A percentile compares a stretch with the other conserved stretches of the same genome.
Evolutionary conservation across 2,113 vertebrate species (phyloP).

Genomic region (Mionectes macconnelli): DNA sequence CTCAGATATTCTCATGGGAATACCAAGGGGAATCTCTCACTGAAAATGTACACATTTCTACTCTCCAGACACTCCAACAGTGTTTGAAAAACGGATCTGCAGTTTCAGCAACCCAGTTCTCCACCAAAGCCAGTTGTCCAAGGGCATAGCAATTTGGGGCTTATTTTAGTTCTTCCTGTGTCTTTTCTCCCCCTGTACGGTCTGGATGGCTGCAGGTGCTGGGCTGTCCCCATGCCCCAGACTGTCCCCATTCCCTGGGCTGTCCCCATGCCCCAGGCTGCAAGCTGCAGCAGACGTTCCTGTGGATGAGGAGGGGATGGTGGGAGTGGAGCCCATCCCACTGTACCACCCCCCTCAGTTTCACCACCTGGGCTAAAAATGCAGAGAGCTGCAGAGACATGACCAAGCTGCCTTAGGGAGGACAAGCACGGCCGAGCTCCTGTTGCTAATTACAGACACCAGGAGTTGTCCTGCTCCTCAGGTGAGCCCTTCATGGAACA

Average conservation of each 20-base stretch:
- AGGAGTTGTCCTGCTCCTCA: not conserved
- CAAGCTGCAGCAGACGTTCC: not conserved
- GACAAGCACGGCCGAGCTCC: not conserved
- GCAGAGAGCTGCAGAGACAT: slow-evolving; percentile 19
- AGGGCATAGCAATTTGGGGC: not conserved
- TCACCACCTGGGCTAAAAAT: slow-evolving; percentile 29
- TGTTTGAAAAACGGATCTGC: not conserved
- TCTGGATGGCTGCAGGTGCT: not conserved
- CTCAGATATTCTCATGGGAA: not conserved
- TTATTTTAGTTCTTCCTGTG: not conserved
- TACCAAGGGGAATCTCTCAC: not conserved
- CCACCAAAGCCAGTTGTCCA: not conserved
- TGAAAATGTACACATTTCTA: not conserved
- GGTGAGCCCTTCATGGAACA: not conserved
- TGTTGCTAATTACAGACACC: not conserved
- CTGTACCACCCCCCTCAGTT: not conserved
- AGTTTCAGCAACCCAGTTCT: not conserved
- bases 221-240: not conserved
- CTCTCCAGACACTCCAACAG: not conserved
- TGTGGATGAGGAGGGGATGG: not conserved
- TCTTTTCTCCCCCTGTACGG: not conserved
- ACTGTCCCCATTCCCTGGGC: not conserved
- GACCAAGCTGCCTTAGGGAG: not conserved
- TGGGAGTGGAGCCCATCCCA: not conserved
- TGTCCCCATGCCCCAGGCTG: not conserved